These are phyloP conservation scores for Brachypodius melanocephalos DNA, from an alignment of 2,113 vertebrate genomes.

Conservation along the genomic window DNA sequence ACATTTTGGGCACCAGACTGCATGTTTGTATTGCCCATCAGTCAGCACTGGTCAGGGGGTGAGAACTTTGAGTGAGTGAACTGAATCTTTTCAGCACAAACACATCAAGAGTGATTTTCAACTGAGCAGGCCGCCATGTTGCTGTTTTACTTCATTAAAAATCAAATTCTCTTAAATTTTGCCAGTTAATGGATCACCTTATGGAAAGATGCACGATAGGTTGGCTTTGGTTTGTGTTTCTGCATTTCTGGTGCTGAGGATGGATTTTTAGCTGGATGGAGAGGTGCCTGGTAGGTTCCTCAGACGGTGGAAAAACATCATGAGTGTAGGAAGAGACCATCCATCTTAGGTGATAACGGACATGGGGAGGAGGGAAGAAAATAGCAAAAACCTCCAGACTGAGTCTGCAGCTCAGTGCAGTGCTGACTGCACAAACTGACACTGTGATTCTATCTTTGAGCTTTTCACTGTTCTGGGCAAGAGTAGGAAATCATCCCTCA, in stretches of 20 bases:
- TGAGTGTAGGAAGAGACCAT: neutral
- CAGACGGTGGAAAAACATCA: neutral
- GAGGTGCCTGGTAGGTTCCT: neutral
- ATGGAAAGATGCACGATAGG: neutral
- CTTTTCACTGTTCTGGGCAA: neutral
- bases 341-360: neutral
- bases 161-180: constrained; percentile 49
- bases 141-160: constrained; percentile 59
- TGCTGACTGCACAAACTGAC: neutral
- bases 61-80: neutral
- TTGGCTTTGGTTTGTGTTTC: neutral
- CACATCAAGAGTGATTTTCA: constrained; percentile 1
- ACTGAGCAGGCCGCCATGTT: neutral
- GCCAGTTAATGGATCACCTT: constrained; percentile 49
- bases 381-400: neutral
- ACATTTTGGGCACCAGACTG: neutral
- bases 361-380: neutral
- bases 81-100: constrained; percentile 21
- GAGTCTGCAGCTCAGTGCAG: neutral
- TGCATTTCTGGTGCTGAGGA: neutral
- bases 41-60: neutral
- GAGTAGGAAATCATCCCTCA: neutral
- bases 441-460: neutral
- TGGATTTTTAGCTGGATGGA: neutral
- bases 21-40: neutral